Base-by-base conservation (phyloP, 2,113 vertebrate species). In the Sinocyclocheilus anophthalmus region DNA sequence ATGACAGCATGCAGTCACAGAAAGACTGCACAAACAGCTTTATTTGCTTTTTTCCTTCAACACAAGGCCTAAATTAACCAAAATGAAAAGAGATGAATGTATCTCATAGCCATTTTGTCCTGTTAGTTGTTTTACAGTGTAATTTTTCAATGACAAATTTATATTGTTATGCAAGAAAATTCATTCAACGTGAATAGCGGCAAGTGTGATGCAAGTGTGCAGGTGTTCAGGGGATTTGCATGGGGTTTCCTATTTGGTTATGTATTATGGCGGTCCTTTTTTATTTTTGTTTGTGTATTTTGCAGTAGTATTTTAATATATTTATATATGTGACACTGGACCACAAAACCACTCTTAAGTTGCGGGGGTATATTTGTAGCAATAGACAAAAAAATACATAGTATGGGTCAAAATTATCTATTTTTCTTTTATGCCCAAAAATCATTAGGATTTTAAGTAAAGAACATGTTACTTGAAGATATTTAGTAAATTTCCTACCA, bases 11-110 rank as follows among this genome's bases (percentile, higher is more conserved):
- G 18, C 22, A 39, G 22, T 39, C n/a, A 80, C 33, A 63, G 37
- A 80, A 45, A 16, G 26, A 63, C 59, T 26, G 24, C 59, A 6
- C 59, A 67, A 10, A 69, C 39, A 69, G 65, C 81, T 83, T 70
- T 83, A 55, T 70, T 83, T 83, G 65, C 63, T 37, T 70, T 70
- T 70, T n/a, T 53, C 2, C 26, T 20, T 16, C 48, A 45, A 53
- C 81, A 83, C 16, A 18, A 67, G 48, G 26, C 45, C 24, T 33
- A 55, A 82, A 70, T 37, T 13, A 83, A 53, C 26, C 81, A 70
- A 70, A 70, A 70, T 83, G 11, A 83, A 70, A 83, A 12, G 26
- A 24, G 63, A 37, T 83, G 7, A 37, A 37, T 83, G 24, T 3
- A 82, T 70, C 26, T 70, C 26, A 48, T 37, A 22, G 26, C 16